A percentile compares a stretch with the other conserved stretches of the same genome.
Evolutionary conservation across 2,113 vertebrate species (phyloP).

Genomic region (Taxidea taxus): DNA sequence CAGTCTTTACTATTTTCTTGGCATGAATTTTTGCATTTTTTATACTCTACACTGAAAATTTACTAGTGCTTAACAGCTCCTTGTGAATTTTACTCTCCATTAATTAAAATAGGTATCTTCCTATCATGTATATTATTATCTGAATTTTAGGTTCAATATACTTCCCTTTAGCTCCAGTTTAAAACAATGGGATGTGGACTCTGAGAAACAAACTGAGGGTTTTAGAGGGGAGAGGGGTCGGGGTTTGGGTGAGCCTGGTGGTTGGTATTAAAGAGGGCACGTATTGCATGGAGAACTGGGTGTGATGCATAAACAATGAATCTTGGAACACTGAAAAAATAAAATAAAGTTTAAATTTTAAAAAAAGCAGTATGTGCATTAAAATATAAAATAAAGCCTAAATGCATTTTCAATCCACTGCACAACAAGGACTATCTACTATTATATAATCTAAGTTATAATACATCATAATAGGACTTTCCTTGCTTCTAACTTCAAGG

Average conservation of each 20-base stretch:
- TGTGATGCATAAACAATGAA: too few relatives aligned
- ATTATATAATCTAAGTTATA: background rate
- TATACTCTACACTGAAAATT: background rate
- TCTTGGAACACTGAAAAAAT: too few relatives aligned
- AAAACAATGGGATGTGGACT: background rate
- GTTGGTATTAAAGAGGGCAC: too few relatives aligned
- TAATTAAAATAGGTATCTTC: background rate
- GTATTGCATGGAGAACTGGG: too few relatives aligned
- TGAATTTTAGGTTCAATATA: background rate
- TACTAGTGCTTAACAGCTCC: background rate
- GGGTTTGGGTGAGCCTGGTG: too few relatives aligned
- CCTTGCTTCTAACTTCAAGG: background rate
- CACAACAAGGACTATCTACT: background rate
- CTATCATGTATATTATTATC: background rate
- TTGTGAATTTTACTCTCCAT: background rate
- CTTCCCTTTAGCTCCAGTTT: background rate
- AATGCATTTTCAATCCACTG: background rate
- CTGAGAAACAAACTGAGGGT: too few relatives aligned
- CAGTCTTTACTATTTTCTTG: background rate
- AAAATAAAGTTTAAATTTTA: too few relatives aligned
- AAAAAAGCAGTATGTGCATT: background rate
- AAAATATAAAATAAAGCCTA: background rate
- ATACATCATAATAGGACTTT: background rate
- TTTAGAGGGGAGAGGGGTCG: too few relatives aligned
- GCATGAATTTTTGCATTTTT: background rate